Evolutionary conservation across 1,140 invertebrate species (phyloP), one percentile per base, ranked within the genome.

Genomic region (Drosophila mauritiana): DNA sequence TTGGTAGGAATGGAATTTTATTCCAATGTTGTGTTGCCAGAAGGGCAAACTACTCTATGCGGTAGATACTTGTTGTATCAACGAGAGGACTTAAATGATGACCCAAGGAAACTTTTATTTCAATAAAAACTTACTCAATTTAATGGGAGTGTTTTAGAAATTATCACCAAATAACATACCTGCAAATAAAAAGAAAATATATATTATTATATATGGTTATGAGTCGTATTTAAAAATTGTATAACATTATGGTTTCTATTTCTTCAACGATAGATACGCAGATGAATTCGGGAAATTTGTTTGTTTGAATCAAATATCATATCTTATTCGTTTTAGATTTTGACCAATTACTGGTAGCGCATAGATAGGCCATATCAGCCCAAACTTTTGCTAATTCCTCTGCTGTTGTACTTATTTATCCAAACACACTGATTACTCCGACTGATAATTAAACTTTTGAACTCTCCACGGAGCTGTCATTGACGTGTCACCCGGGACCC

Each of bases 391-490:
- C 42, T 43, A 12, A 34, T 12, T 15, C 59, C 45, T 45, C 22
- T 40, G 49, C 48, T 65, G 72, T 76, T 64, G 51, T 80, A 59
- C 61, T 49, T 70, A 59, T 72, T 73, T 45, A 72, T 37, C 67
- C 69, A 75, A 62, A 83, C 65, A 63, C 59, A 70, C 72, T 80
- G 84, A 83, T 89, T 88, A 73, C 77, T 65, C 62, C 54, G 70
- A 77, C 80, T 84, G 80, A 80, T 89, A 91, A 91, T 91, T 91
- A 91, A 91, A 91, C 78, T 91, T 91, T 91, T 73, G 78, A 82
- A 88, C 89, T 91, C 73, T 80, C 80, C 56, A 74, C 49, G 73
- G 80, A 49, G 56, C 75, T 77, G 68, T 63, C 77, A 70, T 83
- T 89, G 83, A 88, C 79, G 83, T 82, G 83, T 88, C 83, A 86